Conservation (phyloP, 2,113 vertebrate species). For the Tursiops truncatus region DNA sequence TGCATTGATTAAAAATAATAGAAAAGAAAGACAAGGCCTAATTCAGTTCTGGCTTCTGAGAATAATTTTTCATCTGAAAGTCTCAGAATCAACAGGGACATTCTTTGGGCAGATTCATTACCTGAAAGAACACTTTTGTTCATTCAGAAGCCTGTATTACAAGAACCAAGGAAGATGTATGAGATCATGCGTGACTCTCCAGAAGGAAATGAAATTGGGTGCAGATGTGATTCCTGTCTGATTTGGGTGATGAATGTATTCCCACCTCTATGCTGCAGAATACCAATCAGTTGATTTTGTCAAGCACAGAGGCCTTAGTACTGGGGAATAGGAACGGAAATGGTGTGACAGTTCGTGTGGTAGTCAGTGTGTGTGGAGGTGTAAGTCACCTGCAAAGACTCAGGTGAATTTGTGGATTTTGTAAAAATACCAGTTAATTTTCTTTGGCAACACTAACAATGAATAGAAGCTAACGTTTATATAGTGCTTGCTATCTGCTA, state of each 20-base stretch:
- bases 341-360: background rate
- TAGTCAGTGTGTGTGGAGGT: background rate
- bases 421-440: background rate
- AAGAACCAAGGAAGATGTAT: constrained; percentile 49
- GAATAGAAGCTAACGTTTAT: background rate
- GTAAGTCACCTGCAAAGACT: background rate
- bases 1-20: constrained; percentile 47
- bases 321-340: background rate
- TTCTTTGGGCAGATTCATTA: constrained; percentile 46
- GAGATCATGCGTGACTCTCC: background rate
- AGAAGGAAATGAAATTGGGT: constrained; percentile 54
- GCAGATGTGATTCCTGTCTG: background rate
- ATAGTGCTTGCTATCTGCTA: background rate
- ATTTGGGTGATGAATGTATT: background rate
- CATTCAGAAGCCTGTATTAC: constrained; percentile 19
- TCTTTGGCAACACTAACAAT: background rate
- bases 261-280: background rate
- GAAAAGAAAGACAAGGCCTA: constrained; percentile 40
- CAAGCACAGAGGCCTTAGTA: background rate
- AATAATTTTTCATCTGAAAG: constrained; percentile 48
- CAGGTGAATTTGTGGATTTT: background rate
- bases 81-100: constrained; percentile 43
- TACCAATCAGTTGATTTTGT: background rate
- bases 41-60: constrained; percentile 62
- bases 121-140: constrained; percentile 56